phyloP scores from a whole-genome alignment of 2,888 invertebrate genomes.

The Oscheius sp. region DNA sequence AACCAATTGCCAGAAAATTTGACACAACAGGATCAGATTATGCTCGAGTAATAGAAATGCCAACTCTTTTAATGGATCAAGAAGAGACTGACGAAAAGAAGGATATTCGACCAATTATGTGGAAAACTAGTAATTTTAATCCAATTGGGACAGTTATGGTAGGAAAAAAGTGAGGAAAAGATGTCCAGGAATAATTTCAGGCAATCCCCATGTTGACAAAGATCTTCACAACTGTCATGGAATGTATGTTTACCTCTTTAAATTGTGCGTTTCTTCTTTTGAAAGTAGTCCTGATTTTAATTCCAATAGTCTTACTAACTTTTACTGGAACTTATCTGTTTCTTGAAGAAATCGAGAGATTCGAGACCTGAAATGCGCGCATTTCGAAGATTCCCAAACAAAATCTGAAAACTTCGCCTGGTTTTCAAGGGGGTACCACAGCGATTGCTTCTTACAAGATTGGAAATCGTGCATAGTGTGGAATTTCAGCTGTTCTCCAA shows the following conservation, averaged over 20 bases:
- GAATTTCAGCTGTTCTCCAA: too few species aligned
- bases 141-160: constrained; percentile 1
- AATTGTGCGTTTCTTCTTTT: not conserved
- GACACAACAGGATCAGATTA: not conserved
- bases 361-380: too few species aligned
- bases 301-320: too few species aligned
- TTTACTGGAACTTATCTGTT: too few species aligned
- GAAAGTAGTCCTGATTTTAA: too few species aligned
- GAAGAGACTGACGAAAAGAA: not conserved
- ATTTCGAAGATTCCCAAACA: too few species aligned
- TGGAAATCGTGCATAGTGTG: too few species aligned
- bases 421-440: too few species aligned
- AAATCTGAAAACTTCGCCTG: too few species aligned
- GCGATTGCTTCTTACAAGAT: too few species aligned
- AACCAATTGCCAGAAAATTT: constrained; percentile 11
- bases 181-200: not conserved
- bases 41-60: not conserved
- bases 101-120: not conserved
- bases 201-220: constrained; percentile 15
- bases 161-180: not conserved
- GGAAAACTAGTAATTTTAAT: constrained; percentile 10
- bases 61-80: not conserved
- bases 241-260: not conserved
- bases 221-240: not conserved
- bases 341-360: too few species aligned